Conservation (phyloP, 2,888 invertebrate genomes). For the Hemithea aestivaria region DNA sequence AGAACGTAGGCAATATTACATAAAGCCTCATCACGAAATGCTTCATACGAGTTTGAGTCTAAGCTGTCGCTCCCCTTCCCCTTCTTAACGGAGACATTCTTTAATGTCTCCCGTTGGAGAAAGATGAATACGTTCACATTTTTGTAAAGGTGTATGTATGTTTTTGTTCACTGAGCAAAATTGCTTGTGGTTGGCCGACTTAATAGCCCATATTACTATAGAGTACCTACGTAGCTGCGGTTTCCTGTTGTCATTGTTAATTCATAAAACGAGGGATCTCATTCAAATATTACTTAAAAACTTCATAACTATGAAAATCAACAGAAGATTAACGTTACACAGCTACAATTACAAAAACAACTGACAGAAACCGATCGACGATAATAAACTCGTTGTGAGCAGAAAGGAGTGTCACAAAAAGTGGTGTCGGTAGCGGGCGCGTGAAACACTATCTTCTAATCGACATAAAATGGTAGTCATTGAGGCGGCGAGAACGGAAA, state of each 20-base stretch:
- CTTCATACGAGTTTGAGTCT: constrained; percentile 59
- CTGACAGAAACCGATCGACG: constrained; percentile 55
- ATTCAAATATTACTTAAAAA: constrained; percentile 6
- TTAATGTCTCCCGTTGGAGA: constrained; percentile 72
- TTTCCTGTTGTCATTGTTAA: constrained; percentile 58
- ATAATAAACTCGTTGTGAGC: constrained; percentile 71
- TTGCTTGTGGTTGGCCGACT: constrained; percentile 68
- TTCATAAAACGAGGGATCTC: constrained; percentile 35
- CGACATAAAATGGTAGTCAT: constrained; percentile 77
- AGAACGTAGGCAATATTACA: constrained; percentile 27
- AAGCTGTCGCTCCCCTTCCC: constrained; percentile 61
- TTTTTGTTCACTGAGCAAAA: constrained; percentile 69
- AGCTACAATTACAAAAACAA: constrained; percentile 39
- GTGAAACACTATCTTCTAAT: constrained; percentile 77
- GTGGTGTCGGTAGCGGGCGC: constrained; percentile 72
- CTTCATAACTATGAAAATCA: constrained; percentile 2
- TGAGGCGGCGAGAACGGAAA: constrained; percentile 75
- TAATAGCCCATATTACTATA: constrained; percentile 64
- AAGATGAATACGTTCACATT: constrained; percentile 76
- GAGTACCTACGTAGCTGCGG: constrained; percentile 53
- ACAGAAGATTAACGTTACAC: no score
- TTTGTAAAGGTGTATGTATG: constrained; percentile 72
- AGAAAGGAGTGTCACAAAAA: constrained; percentile 73
- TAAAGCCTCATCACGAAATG: constrained; percentile 36
- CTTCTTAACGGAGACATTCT: constrained; percentile 73